phyloP scores from a whole-genome alignment of 2,888 invertebrate species.

The Lydus trimaculatus region DNA sequence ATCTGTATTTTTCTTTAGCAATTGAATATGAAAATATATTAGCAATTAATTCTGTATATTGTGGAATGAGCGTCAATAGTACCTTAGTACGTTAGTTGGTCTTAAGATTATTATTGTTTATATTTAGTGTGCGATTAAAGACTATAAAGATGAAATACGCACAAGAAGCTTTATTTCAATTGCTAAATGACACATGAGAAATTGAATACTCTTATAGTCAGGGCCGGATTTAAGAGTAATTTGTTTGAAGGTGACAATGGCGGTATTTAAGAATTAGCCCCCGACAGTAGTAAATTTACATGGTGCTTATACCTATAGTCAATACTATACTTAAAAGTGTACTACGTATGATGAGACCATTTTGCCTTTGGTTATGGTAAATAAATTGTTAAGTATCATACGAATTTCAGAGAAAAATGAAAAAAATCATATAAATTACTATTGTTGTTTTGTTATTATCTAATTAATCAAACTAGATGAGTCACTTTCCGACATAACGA shows the following conservation, averaged over 20 bases:
- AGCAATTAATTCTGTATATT: background rate
- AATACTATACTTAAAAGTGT: too few relatives aligned
- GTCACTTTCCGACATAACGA: background rate
- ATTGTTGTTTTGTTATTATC: background rate
- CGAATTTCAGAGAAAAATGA: background rate
- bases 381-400: too few relatives aligned
- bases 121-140: background rate
- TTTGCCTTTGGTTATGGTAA: too few relatives aligned
- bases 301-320: too few relatives aligned
- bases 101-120: background rate
- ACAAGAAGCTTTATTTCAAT: background rate
- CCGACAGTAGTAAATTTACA: too few relatives aligned
- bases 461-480: background rate
- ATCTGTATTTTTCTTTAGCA: background rate
- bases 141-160: background rate
- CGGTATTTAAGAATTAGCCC: too few relatives aligned
- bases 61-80: background rate
- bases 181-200: background rate
- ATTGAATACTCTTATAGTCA: background rate
- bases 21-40: slow-evolving; percentile 4
- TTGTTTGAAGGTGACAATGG: too few relatives aligned
- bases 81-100: background rate
- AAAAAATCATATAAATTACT: background rate
- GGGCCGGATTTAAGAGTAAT: too few relatives aligned
- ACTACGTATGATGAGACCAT: too few relatives aligned